These are phyloP conservation scores for Leucozona laternaria DNA, from an alignment of 2,888 invertebrate genomes.

Conservation along the genomic window DNA sequence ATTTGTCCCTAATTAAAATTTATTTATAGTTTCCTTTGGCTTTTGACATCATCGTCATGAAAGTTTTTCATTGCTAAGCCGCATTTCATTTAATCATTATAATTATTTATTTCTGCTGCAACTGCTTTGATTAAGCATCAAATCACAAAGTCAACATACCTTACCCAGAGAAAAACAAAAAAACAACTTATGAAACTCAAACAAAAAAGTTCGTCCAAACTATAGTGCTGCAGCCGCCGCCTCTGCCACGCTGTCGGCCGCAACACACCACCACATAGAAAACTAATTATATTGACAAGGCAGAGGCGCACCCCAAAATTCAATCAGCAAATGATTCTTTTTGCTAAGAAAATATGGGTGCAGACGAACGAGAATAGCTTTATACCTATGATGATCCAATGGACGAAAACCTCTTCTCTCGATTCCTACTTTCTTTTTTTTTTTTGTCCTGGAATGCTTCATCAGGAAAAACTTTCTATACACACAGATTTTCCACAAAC, in stretches of 20 bases:
- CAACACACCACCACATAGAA: neutral
- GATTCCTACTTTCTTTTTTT: neutral
- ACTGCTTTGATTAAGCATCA: constrained; percentile 23
- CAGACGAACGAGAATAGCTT: too few relatives aligned
- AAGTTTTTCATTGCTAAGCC: neutral
- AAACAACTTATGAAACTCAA: neutral
- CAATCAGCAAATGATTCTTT: constrained; percentile 50
- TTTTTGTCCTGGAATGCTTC: neutral
- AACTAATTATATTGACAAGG: constrained; percentile 20
- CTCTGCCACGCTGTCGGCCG: too few relatives aligned
- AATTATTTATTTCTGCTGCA: neutral
- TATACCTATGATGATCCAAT: constrained; percentile 7
- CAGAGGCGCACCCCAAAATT: constrained; percentile 5
- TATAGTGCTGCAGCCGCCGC: neutral
- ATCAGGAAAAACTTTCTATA: constrained; percentile 29
- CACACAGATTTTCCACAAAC: constrained; percentile 43
- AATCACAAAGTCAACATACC: constrained; percentile 17
- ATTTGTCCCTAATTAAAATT: constrained; percentile 9
- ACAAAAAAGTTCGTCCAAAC: constrained; percentile 14
- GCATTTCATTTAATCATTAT: neutral
- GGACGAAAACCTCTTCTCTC: constrained; percentile 24
- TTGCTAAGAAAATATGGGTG: neutral
- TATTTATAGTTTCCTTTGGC: neutral
- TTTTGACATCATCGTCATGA: neutral
- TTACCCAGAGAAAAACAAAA: neutral